These are phyloP conservation scores for Bagarius yarrelli DNA, from an alignment of 2,113 vertebrate genomes.

Conservation along the genomic window DNA sequence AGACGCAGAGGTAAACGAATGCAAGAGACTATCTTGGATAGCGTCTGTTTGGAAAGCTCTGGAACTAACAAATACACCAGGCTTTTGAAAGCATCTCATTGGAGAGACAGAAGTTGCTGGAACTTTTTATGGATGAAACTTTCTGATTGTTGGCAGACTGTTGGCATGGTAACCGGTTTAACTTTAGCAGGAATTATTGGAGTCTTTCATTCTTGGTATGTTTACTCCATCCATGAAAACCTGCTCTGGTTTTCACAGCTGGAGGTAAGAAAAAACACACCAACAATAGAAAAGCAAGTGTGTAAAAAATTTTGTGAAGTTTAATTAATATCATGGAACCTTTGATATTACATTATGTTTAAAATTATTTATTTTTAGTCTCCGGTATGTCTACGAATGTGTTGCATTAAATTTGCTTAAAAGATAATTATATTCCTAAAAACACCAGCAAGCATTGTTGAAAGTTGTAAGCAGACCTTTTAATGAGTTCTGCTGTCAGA, in stretches of 20 bases:
- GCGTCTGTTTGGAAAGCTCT: slow-evolving; percentile 18
- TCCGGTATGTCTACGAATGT: neutral
- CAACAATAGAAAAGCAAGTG: neutral
- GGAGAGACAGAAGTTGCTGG: neutral
- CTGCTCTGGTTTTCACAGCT: slow-evolving; percentile 73
- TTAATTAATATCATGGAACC: neutral
- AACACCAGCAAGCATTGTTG: neutral
- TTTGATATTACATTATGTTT: neutral
- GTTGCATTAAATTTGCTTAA: slow-evolving; percentile 5
- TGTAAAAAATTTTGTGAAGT: neutral
- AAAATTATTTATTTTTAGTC: neutral
- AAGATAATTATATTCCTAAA: neutral
- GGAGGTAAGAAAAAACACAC: slow-evolving; percentile 55
- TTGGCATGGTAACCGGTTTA: slow-evolving; percentile 66
- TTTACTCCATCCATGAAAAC: slow-evolving; percentile 69
- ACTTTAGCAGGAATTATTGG: slow-evolving; percentile 54
- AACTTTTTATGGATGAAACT: slow-evolving; percentile 44
- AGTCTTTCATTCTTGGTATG: slow-evolving; percentile 64
- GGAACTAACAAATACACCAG: neutral
- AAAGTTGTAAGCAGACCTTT: slow-evolving; percentile 13
- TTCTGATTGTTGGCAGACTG: slow-evolving; percentile 52
- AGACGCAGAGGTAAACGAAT: slow-evolving; percentile 58
- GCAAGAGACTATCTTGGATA: slow-evolving; percentile 8
- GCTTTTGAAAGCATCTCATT: slow-evolving; percentile 16
- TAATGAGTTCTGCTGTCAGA: slow-evolving; percentile 12